Conservation (phyloP, 92 coral and sea anemone genomes). For the Plumapathes pennacea region DNA sequence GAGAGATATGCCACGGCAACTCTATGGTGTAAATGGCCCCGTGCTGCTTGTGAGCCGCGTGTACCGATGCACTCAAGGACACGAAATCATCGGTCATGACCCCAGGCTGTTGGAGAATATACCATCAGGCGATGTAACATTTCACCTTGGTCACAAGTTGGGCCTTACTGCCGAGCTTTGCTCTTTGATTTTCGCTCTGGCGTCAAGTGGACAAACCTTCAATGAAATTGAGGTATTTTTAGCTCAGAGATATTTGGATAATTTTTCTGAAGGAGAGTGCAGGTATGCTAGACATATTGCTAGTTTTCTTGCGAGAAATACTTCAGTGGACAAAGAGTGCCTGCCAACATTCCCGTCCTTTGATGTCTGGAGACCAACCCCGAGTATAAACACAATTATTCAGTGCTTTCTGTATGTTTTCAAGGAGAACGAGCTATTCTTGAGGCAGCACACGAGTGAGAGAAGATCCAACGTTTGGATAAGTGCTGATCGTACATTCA, state of each 20-base stretch:
- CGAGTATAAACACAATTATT: conserved; percentile 10
- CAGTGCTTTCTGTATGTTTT: conserved; percentile 11
- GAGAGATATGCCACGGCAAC: conserved; percentile 23
- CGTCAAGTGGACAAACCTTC: conserved; percentile 14
- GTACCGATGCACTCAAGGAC: conserved; percentile 29
- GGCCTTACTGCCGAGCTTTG: conserved; percentile 17
- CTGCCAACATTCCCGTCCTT: conserved; percentile 22
- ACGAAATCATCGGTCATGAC: conserved; percentile 24
- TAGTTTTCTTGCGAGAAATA: conserved; percentile 1
- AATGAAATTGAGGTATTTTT: conserved; percentile 25
- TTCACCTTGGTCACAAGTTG: conserved; percentile 12
- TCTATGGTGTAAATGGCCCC: conserved; percentile 15
- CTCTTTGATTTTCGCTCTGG: conserved; percentile 22
- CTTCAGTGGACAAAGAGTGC: not conserved
- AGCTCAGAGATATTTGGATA: conserved; percentile 24
- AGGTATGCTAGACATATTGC: conserved; percentile 11
- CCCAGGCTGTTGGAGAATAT: conserved; percentile 8
- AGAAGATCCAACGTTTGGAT: conserved; percentile 26
- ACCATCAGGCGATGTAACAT: conserved; percentile 11
- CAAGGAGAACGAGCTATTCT: conserved; percentile 17
- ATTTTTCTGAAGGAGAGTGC: conserved; percentile 18
- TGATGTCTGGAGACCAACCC: conserved; percentile 24
- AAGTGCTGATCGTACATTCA: conserved; percentile 19
- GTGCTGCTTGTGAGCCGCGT: conserved; percentile 22
- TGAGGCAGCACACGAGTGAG: conserved; percentile 4